Evolutionary conservation across 2,888 invertebrate genomes (phyloP).

Genomic region (Cremastobaeus sp.): DNA sequence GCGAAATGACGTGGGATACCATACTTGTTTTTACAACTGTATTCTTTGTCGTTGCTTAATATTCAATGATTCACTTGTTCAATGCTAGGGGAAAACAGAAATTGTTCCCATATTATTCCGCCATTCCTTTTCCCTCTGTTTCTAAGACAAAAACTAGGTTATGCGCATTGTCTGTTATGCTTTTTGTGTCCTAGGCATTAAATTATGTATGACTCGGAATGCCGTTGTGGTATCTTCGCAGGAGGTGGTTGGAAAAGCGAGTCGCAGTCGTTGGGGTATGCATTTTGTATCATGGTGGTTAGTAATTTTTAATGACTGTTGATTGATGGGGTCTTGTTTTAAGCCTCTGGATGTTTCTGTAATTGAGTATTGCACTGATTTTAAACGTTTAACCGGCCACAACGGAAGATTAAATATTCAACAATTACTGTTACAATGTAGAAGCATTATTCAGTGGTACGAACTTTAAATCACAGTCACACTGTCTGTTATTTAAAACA

Average conservation of each 20-base stretch:
- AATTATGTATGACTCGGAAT: slow-evolving; percentile 50
- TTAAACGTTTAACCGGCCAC: too few relatives aligned
- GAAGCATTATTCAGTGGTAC: too few relatives aligned
- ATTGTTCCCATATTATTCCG: slow-evolving; percentile 53
- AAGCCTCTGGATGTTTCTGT: neutral
- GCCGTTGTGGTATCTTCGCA: slow-evolving; percentile 36
- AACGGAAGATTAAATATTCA: too few relatives aligned
- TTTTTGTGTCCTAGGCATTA: slow-evolving; percentile 46
- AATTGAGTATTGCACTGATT: neutral
- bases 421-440: too few relatives aligned
- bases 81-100: slow-evolving; percentile 46
- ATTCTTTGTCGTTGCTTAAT: slow-evolving; percentile 57
- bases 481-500: too few relatives aligned
- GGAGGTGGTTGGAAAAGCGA: slow-evolving; percentile 26
- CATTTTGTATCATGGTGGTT: slow-evolving; percentile 2
- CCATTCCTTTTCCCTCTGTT: slow-evolving; percentile 32
- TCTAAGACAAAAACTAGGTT: slow-evolving; percentile 50
- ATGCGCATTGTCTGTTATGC: slow-evolving; percentile 45
- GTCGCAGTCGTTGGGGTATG: neutral
- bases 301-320: slow-evolving; percentile 30
- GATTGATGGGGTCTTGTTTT: slow-evolving; percentile 19
- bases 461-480: too few relatives aligned
- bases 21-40: slow-evolving; percentile 60
- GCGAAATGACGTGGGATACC: slow-evolving; percentile 58
- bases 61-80: slow-evolving; percentile 61